Evolutionary conservation across 2,797 vertebrate genomes (phyloP), one percentile per base, ranked within the genome.

Genomic region (Micrastur ruficollis): DNA sequence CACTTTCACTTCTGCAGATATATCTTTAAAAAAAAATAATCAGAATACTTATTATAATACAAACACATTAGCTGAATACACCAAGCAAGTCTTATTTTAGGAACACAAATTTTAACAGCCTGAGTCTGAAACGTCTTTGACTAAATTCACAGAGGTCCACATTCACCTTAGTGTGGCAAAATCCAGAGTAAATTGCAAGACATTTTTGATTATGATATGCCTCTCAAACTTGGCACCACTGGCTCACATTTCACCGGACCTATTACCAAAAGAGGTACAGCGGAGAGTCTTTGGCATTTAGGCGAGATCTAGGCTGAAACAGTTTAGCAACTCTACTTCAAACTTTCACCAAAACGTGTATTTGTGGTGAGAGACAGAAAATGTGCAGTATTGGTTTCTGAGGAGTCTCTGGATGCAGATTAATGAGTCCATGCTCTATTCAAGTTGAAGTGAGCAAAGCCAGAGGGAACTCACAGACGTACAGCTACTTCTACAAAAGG

Each of bases 1-100:
- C 38, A 99, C 97, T 95, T 98, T 99, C 89, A 99, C 97, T 38
- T 98, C 98, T 63, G 95, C 67, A 88, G 89, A 94, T 11, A 96
- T 97, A 97, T 99, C 99, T 99, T 89, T n/a, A 71, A 82, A 95
- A 46, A 68, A 58, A 93, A 26, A 63, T 80, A 87, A 94, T 12
- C 50, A 70, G 29, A 95, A 49, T 12, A 80, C 23, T 56, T 73
- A 76, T 34, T 70, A 50, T 22, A 83, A 88, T 36, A 55, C 25
- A 67, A 86, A 76, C 22, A 53, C 9, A 34, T 44, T 18, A 84
- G 29, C 15, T 47, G 50, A 85, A 81, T 23, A 91, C 8, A 82
- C 3, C 11, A 63, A 63, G 6, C 49, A 79, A 52, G 6, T 78
- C 65, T 53, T 66, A 63, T 42, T 90, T 85, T 40, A 79, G 22